Evolutionary conservation across 2,113 vertebrate genomes (phyloP).

Genomic region (Prionailurus bengalensis): DNA sequence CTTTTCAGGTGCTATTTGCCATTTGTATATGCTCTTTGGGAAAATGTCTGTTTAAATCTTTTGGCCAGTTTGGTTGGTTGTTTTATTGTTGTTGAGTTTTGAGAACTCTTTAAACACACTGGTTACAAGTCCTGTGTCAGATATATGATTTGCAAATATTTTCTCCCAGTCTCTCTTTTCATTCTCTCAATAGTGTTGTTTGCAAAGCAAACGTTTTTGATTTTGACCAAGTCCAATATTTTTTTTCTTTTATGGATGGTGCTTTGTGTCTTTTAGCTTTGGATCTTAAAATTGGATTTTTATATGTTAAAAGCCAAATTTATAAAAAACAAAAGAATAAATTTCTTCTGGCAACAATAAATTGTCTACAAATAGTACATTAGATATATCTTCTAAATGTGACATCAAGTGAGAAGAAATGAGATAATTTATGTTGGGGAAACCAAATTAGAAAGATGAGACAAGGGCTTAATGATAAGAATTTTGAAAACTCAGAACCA

Average conservation of each 20-base stretch:
- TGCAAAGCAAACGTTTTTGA: background rate
- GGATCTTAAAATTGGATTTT: slow-evolving; percentile 26
- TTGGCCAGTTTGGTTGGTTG: background rate
- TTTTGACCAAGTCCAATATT: slow-evolving; percentile 23
- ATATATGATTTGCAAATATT: background rate
- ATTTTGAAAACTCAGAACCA: background rate
- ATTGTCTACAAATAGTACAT: background rate
- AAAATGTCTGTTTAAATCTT: slow-evolving; percentile 26
- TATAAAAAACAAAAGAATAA: background rate
- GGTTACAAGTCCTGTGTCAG: background rate
- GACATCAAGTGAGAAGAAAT: slow-evolving; percentile 39
- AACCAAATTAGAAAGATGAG: slow-evolving; percentile 8
- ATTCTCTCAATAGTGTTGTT: background rate
- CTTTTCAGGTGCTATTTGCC: background rate
- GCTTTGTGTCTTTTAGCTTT: background rate
- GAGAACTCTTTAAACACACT: background rate
- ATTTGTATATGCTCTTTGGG: background rate
- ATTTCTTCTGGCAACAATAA: background rate
- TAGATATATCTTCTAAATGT: background rate
- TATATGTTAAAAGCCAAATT: slow-evolving; percentile 60
- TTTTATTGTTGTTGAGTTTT: slow-evolving; percentile 32
- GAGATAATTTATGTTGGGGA: background rate
- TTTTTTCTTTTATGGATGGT: slow-evolving; percentile 34
- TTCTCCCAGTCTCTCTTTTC: slow-evolving; percentile 16
- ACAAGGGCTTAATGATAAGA: background rate